Conservation (phyloP, 2,888 invertebrate genomes). For the Dryobotodes eremita region DNA sequence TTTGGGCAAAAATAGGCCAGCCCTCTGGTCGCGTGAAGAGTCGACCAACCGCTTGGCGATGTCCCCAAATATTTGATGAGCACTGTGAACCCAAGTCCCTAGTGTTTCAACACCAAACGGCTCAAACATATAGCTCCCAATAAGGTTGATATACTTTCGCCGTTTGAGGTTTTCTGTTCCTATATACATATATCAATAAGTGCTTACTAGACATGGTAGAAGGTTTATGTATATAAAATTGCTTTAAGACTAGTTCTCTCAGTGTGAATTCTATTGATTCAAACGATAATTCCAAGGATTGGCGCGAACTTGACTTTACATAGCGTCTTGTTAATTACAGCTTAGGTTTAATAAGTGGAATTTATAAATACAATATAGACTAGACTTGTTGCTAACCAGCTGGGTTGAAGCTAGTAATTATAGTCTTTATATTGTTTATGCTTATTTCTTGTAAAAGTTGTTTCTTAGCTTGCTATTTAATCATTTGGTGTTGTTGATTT, state of each 20-base stretch:
- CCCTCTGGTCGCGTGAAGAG: too few species aligned
- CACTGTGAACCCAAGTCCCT: too few species aligned
- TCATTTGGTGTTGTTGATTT: background rate
- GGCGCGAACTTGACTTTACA: slow-evolving; percentile 34
- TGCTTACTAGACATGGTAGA: background rate
- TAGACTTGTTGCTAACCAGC: slow-evolving; percentile 18
- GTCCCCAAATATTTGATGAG: too few species aligned
- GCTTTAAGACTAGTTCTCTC: background rate
- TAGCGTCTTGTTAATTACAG: slow-evolving; percentile 21
- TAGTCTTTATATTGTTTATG: background rate
- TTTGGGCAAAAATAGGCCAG: too few species aligned
- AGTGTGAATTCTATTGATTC: slow-evolving; percentile 24
- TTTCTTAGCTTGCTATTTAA: background rate
- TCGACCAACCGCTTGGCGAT: too few species aligned
- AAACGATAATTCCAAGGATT: slow-evolving; percentile 39
- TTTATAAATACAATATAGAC: slow-evolving; percentile 8
- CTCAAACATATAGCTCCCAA: too few species aligned
- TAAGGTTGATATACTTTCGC: too few species aligned
- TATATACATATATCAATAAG: background rate
- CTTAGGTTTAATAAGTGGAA: slow-evolving; percentile 17
- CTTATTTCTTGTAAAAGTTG: background rate
- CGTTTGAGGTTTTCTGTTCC: too few species aligned
- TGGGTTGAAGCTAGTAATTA: background rate
- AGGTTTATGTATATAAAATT: slow-evolving; percentile 4
- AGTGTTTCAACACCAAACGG: too few species aligned